These are phyloP conservation scores for Aphidius colemani DNA, from an alignment of 2,888 invertebrate species.

Conservation along the genomic window DNA sequence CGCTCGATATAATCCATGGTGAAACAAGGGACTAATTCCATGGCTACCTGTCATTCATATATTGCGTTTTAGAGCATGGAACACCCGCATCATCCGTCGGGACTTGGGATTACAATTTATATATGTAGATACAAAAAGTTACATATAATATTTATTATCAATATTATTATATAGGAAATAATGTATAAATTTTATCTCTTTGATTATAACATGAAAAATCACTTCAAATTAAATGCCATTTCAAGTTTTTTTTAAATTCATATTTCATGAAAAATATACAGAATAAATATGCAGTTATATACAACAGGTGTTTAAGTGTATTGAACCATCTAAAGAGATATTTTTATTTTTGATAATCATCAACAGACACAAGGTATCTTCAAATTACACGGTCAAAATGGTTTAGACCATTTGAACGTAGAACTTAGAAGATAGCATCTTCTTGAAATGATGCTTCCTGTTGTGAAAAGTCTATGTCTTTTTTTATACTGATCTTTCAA, in stretches of 20 bases:
- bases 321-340: slow-evolving; percentile 1
- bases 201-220: slow-evolving; percentile 54
- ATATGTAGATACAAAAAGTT: slow-evolving; percentile 1
- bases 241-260: slow-evolving; percentile 33
- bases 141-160: not conserved
- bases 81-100: slow-evolving; percentile 29
- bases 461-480: not conserved
- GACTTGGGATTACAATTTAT: slow-evolving; percentile 50
- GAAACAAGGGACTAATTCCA: slow-evolving; percentile 54
- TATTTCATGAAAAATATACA: slow-evolving; percentile 12
- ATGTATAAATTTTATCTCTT: not conserved
- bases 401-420: slow-evolving; percentile 14
- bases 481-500: not conserved
- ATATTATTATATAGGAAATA: not conserved
- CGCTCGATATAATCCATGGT: slow-evolving; percentile 59
- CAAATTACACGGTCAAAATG: slow-evolving; percentile 17
- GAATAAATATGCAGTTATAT: slow-evolving; percentile 16
- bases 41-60: slow-evolving; percentile 46
- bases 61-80: slow-evolving; percentile 29
- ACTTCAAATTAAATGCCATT: slow-evolving; percentile 55
- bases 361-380: slow-evolving; percentile 16
- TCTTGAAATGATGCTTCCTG: slow-evolving; percentile 1
- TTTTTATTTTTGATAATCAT: slow-evolving; percentile 4
- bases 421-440: slow-evolving; percentile 1
- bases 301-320: slow-evolving; percentile 46